phyloP scores from a whole-genome alignment of 2,888 invertebrate species.

The Amiota minor region DNA sequence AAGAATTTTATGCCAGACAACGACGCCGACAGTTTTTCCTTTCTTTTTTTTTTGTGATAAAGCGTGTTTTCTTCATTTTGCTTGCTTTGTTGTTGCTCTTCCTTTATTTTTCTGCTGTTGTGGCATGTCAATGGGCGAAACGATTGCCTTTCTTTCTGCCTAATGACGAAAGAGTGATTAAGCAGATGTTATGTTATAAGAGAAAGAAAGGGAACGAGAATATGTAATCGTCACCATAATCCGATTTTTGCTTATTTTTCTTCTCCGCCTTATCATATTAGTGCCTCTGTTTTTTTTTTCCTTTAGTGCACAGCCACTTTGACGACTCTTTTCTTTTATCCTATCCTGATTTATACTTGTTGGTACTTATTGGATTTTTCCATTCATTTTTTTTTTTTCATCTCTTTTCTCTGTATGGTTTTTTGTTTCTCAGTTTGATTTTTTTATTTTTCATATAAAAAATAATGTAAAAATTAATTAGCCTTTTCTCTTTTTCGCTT shows the following conservation, averaged over 20 bases:
- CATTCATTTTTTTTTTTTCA: neutral
- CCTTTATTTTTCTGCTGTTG: neutral
- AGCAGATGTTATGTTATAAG: neutral
- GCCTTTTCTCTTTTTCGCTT: no score
- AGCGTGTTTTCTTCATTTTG: neutral
- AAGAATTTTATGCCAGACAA: conserved; percentile 14
- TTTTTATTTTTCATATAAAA: neutral
- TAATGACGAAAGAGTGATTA: no score
- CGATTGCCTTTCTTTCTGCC: neutral
- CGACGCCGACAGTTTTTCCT: neutral
- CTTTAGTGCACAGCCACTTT: conserved; percentile 12
- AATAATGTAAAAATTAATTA: neutral
- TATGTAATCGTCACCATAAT: neutral
- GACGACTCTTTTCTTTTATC: neutral
- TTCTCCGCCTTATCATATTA: neutral
- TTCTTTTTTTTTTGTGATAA: conserved; percentile 21
- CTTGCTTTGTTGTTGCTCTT: neutral
- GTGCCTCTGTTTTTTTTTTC: neutral
- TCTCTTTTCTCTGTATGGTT: neutral
- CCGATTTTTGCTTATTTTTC: neutral
- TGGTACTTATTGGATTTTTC: conserved; percentile 21
- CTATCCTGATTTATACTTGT: conserved; percentile 10
- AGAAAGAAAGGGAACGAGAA: neutral
- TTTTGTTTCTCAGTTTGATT: neutral
- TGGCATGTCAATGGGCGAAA: conserved; percentile 3